These are phyloP conservation scores for Benthosema pterotum DNA, from an alignment of 2,797 vertebrate species.

Conservation along the genomic window DNA sequence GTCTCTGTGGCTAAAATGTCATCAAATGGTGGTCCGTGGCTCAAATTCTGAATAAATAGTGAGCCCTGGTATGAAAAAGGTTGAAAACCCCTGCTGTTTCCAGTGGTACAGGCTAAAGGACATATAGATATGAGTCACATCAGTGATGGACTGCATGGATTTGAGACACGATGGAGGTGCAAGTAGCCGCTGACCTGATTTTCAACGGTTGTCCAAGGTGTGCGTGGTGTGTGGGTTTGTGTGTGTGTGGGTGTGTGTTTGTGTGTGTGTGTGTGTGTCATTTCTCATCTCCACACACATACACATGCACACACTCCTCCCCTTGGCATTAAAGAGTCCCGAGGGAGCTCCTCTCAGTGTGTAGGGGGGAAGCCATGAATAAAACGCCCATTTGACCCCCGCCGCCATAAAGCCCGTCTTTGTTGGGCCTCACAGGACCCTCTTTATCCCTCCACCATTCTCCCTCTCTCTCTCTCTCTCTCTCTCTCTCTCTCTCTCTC, in stretches of 20 bases:
- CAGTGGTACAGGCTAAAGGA: too few species aligned
- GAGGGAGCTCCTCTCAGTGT: conserved; percentile 62
- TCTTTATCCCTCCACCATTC: conserved; percentile 68
- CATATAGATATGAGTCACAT: too few species aligned
- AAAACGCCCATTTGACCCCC: conserved; percentile 71
- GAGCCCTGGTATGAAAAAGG: too few species aligned
- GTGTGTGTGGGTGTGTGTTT: conserved; percentile 21
- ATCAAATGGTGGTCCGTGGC: too few species aligned
- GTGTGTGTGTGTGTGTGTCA: conserved; percentile 30
- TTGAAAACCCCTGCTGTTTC: too few species aligned
- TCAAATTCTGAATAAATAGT: too few species aligned
- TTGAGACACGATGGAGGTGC: too few species aligned
- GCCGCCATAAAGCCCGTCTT: conserved; percentile 70
- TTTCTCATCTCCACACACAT: conserved; percentile 36
- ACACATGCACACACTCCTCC: conserved; percentile 18
- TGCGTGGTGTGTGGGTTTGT: conserved; percentile 16
- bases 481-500: conserved; percentile 37
- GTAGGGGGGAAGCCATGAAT: conserved; percentile 66
- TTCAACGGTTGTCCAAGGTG: not conserved
- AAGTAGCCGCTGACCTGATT: too few species aligned
- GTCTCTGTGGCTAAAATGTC: too few species aligned
- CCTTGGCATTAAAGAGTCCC: conserved; percentile 54
- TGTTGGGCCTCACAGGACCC: conserved; percentile 73
- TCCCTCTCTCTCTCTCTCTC: conserved; percentile 26
- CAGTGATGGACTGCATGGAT: too few species aligned